Conservation (phyloP, 2,113 vertebrate species). For the Pelodiscus sinensis region DNA sequence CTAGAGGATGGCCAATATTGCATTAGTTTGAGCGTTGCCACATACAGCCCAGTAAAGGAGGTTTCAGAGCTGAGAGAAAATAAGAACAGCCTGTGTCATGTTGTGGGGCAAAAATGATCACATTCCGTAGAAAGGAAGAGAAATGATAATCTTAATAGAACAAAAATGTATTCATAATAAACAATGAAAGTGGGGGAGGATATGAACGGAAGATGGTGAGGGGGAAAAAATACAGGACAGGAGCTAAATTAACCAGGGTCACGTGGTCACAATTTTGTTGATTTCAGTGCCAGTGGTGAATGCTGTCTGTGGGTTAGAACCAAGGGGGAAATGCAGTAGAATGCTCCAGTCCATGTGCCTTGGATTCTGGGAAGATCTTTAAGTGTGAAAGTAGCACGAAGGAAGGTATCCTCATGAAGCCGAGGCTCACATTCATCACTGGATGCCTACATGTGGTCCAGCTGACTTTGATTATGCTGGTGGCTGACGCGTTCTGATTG, state of each 20-base stretch:
- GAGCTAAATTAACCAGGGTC: neutral
- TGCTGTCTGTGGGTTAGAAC: neutral
- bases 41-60: accelerated
- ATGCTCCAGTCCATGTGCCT: neutral
- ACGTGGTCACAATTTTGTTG: neutral
- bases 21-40: neutral
- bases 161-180: neutral
- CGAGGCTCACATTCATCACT: neutral
- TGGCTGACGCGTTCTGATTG: neutral
- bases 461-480: no score
- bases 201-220: neutral
- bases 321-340: neutral
- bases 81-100: neutral
- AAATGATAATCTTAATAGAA: neutral
- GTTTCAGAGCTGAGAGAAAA: neutral
- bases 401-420: neutral
- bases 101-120: neutral
- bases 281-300: neutral
- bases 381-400: neutral
- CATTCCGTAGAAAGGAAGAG: neutral
- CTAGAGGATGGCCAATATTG: neutral
- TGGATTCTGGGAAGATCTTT: neutral
- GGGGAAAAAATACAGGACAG: neutral
- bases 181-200: no score
- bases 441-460: no score